Evolutionary conservation across 2,888 invertebrate species (phyloP).

Genomic region (Seira ritae): DNA sequence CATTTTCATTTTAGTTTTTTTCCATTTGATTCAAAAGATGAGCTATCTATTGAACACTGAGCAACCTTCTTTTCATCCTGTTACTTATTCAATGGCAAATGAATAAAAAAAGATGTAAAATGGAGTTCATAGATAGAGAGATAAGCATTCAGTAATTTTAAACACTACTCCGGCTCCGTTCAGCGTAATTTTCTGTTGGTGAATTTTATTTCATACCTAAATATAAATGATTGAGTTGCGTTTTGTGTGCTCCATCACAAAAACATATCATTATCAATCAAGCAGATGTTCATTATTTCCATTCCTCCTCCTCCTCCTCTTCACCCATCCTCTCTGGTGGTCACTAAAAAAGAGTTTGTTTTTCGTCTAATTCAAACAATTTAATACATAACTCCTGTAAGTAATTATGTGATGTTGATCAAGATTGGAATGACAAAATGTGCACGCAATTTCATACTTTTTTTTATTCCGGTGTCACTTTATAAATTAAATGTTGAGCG

Average conservation of each 20-base stretch:
- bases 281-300: background rate
- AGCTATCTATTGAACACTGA: too few relatives aligned
- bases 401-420: background rate
- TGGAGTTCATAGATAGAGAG: slow-evolving; percentile 11
- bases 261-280: slow-evolving; percentile 7
- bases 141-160: background rate
- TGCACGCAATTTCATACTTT: background rate
- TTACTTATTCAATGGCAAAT: background rate
- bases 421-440: slow-evolving; percentile 10
- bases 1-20: slow-evolving; percentile 37
- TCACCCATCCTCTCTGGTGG: too few relatives aligned
- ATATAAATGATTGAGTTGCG: background rate
- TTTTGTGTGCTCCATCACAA: background rate
- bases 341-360: background rate
- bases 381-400: background rate
- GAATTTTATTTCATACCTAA: background rate
- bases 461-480: slow-evolving; percentile 35
- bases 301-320: background rate
- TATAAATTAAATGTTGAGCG: slow-evolving; percentile 45
- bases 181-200: background rate
- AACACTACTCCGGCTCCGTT: too few relatives aligned
- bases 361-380: background rate
- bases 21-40: too few relatives aligned
- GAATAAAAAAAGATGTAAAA: slow-evolving; percentile 10
- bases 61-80: too few relatives aligned